Evolutionary conservation across 1,140 invertebrate genomes (phyloP).

Genomic region (Monochamus saltuarius): DNA sequence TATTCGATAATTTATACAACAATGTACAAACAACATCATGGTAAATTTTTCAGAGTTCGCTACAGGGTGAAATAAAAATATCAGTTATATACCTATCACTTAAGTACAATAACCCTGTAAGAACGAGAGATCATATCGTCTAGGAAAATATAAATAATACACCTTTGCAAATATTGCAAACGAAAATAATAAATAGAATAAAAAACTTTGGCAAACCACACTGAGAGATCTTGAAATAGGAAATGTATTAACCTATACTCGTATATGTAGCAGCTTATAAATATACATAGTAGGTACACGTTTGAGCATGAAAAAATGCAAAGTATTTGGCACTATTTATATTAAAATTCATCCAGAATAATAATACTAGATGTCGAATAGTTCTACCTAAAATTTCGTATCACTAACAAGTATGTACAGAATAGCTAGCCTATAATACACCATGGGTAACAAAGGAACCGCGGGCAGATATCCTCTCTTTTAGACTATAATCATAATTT

Average conservation of each 20-base stretch:
- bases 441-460: not conserved
- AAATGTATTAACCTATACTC: too few species aligned
- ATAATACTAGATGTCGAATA: not conserved
- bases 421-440: not conserved
- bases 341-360: not conserved
- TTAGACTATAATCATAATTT: too few species aligned
- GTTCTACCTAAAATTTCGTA: too few species aligned
- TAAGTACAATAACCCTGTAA: slow-evolving; percentile 17
- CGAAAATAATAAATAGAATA: too few species aligned
- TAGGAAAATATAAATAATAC: slow-evolving; percentile 2
- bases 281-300: slow-evolving; percentile 18
- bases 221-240: slow-evolving; percentile 8
- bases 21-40: slow-evolving; percentile 25
- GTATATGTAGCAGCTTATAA: not conserved
- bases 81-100: not conserved
- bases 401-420: too few species aligned
- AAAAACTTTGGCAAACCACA: slow-evolving; percentile 18
- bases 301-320: slow-evolving; percentile 25
- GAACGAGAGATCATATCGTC: slow-evolving; percentile 19
- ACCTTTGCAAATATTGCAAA: slow-evolving; percentile 18
- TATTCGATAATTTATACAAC: slow-evolving; percentile 33
- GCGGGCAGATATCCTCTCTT: too few species aligned
- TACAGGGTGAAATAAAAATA: slow-evolving; percentile 20
- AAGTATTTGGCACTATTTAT: slow-evolving; percentile 26
- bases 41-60: slow-evolving; percentile 23